A percentile compares a stretch with the other conserved stretches of the same genome.
phyloP scores from a whole-genome alignment of 2,888 invertebrate species.

The Hesperia comma region DNA sequence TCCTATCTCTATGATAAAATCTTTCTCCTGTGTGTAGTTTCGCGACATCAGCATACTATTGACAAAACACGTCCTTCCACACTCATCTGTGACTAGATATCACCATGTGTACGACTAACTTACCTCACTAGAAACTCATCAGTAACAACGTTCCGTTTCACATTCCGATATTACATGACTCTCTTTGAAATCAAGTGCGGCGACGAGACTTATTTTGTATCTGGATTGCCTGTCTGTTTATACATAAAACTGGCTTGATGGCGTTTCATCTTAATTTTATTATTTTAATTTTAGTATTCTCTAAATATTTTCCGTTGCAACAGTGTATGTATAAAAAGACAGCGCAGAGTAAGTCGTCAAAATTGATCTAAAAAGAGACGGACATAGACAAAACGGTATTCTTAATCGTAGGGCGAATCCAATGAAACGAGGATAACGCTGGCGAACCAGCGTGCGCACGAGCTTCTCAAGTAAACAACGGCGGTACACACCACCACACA shows the following conservation, averaged over 20 bases:
- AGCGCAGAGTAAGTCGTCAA: slow-evolving; percentile 54
- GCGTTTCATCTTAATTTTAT: too few species aligned
- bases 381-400: slow-evolving; percentile 65
- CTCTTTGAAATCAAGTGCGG: slow-evolving; percentile 60
- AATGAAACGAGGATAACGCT: slow-evolving; percentile 98
- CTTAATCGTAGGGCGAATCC: slow-evolving; percentile 86
- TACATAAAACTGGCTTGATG: slow-evolving; percentile 2
- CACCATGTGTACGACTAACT: slow-evolving; percentile 57
- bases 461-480: slow-evolving; percentile 93
- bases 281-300: too few species aligned
- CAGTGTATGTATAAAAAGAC: slow-evolving; percentile 6
- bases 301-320: too few species aligned
- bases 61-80: slow-evolving; percentile 58
- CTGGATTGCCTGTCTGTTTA: slow-evolving; percentile 14
- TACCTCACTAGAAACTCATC: slow-evolving; percentile 60
- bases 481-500: slow-evolving; percentile 64
- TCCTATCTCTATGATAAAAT: too few species aligned
- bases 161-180: slow-evolving; percentile 46
- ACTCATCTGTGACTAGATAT: slow-evolving; percentile 50
- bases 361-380: slow-evolving; percentile 52
- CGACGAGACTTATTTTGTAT: slow-evolving; percentile 26
- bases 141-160: slow-evolving; percentile 62
- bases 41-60: slow-evolving; percentile 53
- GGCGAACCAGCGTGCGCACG: slow-evolving; percentile 98
- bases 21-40: slow-evolving; percentile 52